These are phyloP conservation scores for Acridotheres tristis DNA, from an alignment of 2,797 vertebrate species.

Conservation along the genomic window DNA sequence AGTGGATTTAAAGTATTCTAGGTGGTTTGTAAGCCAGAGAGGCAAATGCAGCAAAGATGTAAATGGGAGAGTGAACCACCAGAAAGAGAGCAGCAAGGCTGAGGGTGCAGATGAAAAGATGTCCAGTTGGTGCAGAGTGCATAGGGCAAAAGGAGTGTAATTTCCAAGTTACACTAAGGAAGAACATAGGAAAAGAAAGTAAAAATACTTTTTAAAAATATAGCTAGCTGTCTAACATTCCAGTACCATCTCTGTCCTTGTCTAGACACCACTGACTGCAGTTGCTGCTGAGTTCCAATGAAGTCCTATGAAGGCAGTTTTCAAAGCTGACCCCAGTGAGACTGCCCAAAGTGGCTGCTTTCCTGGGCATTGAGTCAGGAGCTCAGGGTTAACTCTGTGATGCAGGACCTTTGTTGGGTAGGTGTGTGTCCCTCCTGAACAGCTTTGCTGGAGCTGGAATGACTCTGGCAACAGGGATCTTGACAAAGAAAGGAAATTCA, in stretches of 20 bases:
- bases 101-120: not conserved
- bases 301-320: not conserved
- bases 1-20: not conserved
- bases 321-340: not conserved
- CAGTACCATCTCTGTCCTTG: not conserved
- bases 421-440: not conserved
- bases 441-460: not conserved
- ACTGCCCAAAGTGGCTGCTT: not conserved
- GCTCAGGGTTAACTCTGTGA: not conserved
- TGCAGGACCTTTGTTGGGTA: not conserved
- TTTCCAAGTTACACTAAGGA: not conserved
- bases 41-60: not conserved
- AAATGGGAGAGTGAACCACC: not conserved
- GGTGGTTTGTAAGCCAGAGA: not conserved
- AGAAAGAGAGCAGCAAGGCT: not conserved
- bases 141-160: not conserved
- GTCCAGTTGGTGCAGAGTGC: not conserved
- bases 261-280: not conserved
- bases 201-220: not conserved
- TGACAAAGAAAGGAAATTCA: not conserved
- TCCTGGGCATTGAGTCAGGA: slow-evolving; percentile 4
- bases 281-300: not conserved
- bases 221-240: not conserved
- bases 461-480: not conserved
- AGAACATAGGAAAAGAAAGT: not conserved